A percentile compares a stretch with the other conserved stretches of the same genome.
These are phyloP conservation scores for Phainopepla nitens DNA, from an alignment of 2,113 vertebrate genomes.

Conservation along the genomic window DNA sequence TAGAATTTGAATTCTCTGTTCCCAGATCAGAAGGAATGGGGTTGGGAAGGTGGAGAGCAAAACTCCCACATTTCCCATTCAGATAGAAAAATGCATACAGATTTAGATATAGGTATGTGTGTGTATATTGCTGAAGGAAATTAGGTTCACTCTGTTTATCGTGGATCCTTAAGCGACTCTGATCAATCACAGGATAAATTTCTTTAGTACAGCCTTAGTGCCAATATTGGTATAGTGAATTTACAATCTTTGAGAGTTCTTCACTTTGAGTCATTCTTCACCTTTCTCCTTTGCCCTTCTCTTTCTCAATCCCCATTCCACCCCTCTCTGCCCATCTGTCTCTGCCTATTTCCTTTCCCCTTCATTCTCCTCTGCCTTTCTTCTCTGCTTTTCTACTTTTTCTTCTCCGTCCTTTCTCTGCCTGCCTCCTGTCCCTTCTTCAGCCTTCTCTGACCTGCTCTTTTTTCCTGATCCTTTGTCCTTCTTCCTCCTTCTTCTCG, in stretches of 20 bases:
- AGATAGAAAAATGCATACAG: neutral
- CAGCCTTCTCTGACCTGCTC: neutral
- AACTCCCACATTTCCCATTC: neutral
- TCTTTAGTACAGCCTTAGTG: neutral
- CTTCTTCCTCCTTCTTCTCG: neutral
- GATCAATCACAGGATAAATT: neutral
- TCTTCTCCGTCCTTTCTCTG: neutral
- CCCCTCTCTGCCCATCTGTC: neutral
- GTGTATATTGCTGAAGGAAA: neutral
- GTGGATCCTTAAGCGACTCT: neutral
- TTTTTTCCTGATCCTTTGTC: neutral
- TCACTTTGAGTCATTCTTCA: neutral
- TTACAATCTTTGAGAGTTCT: neutral
- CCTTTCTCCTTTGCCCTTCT: neutral
- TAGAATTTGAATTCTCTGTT: slow-evolving; percentile 44
- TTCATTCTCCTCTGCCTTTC: neutral
- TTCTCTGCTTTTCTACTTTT: neutral
- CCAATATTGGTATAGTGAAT: neutral
- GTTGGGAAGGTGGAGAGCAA: neutral
- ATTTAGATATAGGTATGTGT: neutral
- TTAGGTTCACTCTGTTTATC: neutral
- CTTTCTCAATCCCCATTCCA: neutral
- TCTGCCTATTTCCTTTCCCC: neutral
- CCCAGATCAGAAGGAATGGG: neutral
- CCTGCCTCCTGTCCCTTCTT: neutral